phyloP scores from a whole-genome alignment of 2,113 vertebrate genomes.

The Antechinus flavipes region DNA sequence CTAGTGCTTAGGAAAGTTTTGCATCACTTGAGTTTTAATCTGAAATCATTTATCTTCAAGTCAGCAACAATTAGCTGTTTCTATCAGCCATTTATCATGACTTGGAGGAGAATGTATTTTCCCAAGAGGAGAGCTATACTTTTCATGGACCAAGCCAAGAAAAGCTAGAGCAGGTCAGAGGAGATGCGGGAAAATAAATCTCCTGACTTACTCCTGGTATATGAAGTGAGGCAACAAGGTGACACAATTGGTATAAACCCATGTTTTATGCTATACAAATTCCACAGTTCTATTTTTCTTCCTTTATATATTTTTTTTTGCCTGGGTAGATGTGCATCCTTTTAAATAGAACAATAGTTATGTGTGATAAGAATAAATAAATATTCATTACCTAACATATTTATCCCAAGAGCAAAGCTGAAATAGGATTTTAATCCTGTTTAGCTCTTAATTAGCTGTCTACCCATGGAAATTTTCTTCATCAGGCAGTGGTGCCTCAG shows the following conservation, averaged over 20 bases:
- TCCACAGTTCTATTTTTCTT: background rate
- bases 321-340: slow-evolving; percentile 21
- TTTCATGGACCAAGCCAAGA: slow-evolving; percentile 34
- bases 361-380: slow-evolving; percentile 11
- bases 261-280: background rate
- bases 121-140: background rate
- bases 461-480: background rate
- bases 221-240: background rate
- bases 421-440: background rate
- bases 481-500: background rate
- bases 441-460: background rate
- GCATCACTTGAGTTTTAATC: slow-evolving; percentile 70
- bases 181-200: slow-evolving; percentile 34
- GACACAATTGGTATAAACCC: background rate
- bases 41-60: slow-evolving; percentile 69
- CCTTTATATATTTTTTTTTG: background rate
- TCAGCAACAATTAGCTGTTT: slow-evolving; percentile 58
- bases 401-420: background rate
- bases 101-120: slow-evolving; percentile 45
- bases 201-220: slow-evolving; percentile 35
- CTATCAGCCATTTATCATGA: slow-evolving; percentile 59
- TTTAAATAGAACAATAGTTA: background rate
- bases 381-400: slow-evolving; percentile 31
- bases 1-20: slow-evolving; percentile 56
- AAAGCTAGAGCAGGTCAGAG: slow-evolving; percentile 33